Conservation (phyloP, 2,797 vertebrate genomes). For the Paramormyrops hopkinsi region DNA sequence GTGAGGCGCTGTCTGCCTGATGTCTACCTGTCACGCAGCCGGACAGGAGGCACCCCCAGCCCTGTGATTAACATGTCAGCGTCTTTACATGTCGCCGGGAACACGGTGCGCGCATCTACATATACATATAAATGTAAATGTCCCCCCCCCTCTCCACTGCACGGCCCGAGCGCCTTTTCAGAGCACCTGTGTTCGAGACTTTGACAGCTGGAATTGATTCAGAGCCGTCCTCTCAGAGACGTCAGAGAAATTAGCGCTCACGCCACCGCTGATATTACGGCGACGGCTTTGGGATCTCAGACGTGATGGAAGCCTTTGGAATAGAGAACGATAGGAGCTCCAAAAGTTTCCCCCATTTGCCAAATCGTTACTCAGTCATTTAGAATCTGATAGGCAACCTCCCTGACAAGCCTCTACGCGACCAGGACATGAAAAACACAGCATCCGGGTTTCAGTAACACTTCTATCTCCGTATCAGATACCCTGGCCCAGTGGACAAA, state of each 20-base stretch:
- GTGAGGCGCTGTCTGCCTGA: conserved; percentile 27
- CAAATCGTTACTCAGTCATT: conserved; percentile 18
- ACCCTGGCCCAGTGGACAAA: conserved; percentile 36
- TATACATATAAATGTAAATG: conserved; percentile 66
- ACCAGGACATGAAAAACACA: conserved; percentile 22
- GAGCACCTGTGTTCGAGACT: conserved; percentile 34
- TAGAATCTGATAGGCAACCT: conserved; percentile 23
- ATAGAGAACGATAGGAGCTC: not conserved
- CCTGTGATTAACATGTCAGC: conserved; percentile 71
- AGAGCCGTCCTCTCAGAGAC: conserved; percentile 43
- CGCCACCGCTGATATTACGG: conserved; percentile 43
- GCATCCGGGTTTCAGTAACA: conserved; percentile 17
- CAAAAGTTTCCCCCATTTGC: conserved; percentile 6
- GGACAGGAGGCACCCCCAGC: conserved; percentile 62
- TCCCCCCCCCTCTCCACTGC: conserved; percentile 41
- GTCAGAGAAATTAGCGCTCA: conserved; percentile 31
- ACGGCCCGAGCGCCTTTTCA: conserved; percentile 21
- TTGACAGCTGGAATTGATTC: conserved; percentile 66
- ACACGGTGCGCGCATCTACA: conserved; percentile 51
- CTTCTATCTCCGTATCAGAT: conserved; percentile 41
- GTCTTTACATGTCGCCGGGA: conserved; percentile 60
- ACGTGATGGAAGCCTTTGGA: conserved; percentile 11
- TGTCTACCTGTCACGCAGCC: conserved; percentile 47
- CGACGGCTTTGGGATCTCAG: conserved; percentile 40
- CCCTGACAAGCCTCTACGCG: conserved; percentile 41